Evolutionary conservation across 2,888 invertebrate genomes (phyloP).

Genomic region (Eupelmus urozonus): DNA sequence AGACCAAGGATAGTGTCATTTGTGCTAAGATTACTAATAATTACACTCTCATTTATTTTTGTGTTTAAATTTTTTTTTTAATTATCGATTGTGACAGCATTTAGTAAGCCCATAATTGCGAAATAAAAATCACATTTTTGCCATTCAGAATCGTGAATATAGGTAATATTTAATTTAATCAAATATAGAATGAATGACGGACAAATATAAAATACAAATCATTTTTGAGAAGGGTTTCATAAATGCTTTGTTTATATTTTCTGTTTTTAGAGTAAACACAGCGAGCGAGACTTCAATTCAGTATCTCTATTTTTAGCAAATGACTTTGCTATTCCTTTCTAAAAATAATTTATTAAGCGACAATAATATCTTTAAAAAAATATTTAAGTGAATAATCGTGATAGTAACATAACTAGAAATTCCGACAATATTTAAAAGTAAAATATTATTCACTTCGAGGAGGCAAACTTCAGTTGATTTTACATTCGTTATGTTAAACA

Average conservation of each 20-base stretch:
- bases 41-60: too few relatives aligned
- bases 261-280: constrained; percentile 29
- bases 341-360: constrained; percentile 11
- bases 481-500: too few relatives aligned
- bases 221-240: neutral
- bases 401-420: neutral
- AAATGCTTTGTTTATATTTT: constrained; percentile 5
- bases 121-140: too few relatives aligned
- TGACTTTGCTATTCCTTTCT: neutral
- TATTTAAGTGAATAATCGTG: neutral
- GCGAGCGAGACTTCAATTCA: neutral
- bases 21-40: too few relatives aligned
- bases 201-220: neutral
- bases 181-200: neutral
- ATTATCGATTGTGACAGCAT: too few relatives aligned
- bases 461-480: too few relatives aligned
- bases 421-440: neutral
- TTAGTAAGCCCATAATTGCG: too few relatives aligned
- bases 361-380: constrained; percentile 1
- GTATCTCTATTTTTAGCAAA: constrained; percentile 16
- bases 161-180: too few relatives aligned
- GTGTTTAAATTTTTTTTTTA: too few relatives aligned
- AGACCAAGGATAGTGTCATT: too few relatives aligned
- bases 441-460: too few relatives aligned
- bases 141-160: too few relatives aligned